phyloP scores from a whole-genome alignment of 2,888 invertebrate genomes.

The Serripes groenlandicus region DNA sequence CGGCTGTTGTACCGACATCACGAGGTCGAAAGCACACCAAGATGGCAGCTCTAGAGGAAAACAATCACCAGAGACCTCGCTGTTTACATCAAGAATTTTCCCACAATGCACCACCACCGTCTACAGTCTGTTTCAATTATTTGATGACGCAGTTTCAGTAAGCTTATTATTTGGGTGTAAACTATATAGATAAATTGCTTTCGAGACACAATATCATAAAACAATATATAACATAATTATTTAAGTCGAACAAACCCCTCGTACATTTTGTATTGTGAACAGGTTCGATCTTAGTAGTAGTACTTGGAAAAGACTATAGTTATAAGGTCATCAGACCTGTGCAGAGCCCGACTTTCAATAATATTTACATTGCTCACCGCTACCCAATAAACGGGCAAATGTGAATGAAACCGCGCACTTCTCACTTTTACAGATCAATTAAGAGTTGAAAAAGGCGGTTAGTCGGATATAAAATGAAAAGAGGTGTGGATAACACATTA shows the following conservation, averaged over 20 bases:
- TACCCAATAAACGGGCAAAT: not conserved
- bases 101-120: slow-evolving; percentile 78
- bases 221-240: no score
- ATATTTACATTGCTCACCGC: slow-evolving; percentile 65
- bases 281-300: not conserved
- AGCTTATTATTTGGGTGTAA: no score
- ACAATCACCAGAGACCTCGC: slow-evolving; percentile 78
- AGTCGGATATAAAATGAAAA: no score
- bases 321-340: slow-evolving; percentile 25
- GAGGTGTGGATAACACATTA: no score
- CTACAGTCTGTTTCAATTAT: slow-evolving; percentile 58
- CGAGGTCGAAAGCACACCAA: slow-evolving; percentile 78
- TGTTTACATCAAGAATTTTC: slow-evolving; percentile 83
- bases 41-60: slow-evolving; percentile 82
- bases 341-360: slow-evolving; percentile 57
- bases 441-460: no score
- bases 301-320: slow-evolving; percentile 61
- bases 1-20: slow-evolving; percentile 82
- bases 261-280: no score
- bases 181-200: no score
- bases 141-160: no score
- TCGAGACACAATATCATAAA: no score
- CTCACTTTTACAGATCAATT: no score
- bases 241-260: no score
- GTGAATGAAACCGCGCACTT: slow-evolving; percentile 15